Conservation (phyloP, 2,113 vertebrate species). For the Eretmochelys imbricata region DNA sequence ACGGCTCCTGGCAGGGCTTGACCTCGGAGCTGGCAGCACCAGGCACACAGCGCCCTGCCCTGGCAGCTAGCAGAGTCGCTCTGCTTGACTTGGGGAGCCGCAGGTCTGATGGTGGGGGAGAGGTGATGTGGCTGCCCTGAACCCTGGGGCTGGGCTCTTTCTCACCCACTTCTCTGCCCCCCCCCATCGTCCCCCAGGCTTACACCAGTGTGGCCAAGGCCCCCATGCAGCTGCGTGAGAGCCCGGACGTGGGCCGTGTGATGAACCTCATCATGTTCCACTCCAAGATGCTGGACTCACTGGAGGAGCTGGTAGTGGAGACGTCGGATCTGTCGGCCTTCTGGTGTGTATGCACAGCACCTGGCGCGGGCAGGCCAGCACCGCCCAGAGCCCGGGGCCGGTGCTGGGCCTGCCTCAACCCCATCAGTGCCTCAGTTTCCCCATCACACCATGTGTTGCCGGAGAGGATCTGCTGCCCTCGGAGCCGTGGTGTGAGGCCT, state of each 20-base stretch:
- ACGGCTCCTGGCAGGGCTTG: background rate
- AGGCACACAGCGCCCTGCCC: background rate
- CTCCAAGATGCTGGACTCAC: conserved; percentile 87
- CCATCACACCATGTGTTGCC: fast-evolving
- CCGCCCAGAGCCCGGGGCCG: background rate
- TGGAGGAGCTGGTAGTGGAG: conserved; percentile 84
- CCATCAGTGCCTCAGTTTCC: background rate
- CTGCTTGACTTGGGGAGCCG: background rate
- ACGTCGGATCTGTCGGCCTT: conserved; percentile 88
- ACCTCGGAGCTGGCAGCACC: background rate
- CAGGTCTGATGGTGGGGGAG: background rate
- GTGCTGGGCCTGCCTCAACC: background rate
- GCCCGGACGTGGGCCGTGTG: conserved; percentile 85
- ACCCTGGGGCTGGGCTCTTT: background rate
- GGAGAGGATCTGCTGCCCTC: background rate
- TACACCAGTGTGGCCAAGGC: conserved; percentile 92
- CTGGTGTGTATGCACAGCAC: conserved; percentile 76
- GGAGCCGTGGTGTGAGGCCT: background rate
- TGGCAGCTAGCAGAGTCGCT: background rate
- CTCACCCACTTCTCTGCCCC: background rate
- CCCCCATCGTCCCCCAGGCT: conserved; percentile 69
- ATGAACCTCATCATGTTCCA: conserved; percentile 94
- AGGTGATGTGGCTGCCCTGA: background rate
- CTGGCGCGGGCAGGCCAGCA: background rate
- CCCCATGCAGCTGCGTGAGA: conserved; percentile 83